Percentiles rank a stretch among this genome's conserved stretches.
These are phyloP conservation scores for Otocyon megalotis DNA, from an alignment of 2,113 vertebrate genomes.

Conservation along the genomic window DNA sequence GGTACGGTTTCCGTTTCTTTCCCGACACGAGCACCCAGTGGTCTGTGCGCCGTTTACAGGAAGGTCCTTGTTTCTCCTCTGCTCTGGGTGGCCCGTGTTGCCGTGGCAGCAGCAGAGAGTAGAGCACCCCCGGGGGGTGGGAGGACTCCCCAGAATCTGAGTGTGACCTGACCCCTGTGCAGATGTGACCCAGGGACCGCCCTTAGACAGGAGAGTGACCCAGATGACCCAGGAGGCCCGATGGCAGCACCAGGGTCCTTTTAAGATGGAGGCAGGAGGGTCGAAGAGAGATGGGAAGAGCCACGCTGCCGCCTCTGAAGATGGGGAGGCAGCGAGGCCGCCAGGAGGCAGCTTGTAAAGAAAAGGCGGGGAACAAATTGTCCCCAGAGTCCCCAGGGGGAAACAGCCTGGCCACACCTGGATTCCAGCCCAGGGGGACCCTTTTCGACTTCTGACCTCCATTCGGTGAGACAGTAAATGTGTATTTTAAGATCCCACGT, in stretches of 20 bases:
- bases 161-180: too few species aligned
- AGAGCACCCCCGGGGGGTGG: too few species aligned
- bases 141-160: not conserved
- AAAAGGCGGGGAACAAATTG: too few species aligned
- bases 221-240: not conserved
- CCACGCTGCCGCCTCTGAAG: not conserved
- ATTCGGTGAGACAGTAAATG: not conserved
- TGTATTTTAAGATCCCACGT: not conserved
- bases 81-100: too few species aligned
- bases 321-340: not conserved
- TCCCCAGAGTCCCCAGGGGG: not conserved
- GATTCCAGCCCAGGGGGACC: not conserved
- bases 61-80: not conserved
- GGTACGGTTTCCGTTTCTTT: not conserved
- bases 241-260: not conserved
- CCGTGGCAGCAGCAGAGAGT: too few species aligned
- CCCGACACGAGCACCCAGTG: too few species aligned
- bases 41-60: not conserved
- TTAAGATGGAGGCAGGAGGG: not conserved
- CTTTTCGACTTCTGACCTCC: not conserved
- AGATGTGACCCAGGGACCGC: too few species aligned
- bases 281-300: not conserved
- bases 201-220: not conserved
- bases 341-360: not conserved
- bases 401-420: not conserved